Evolutionary conservation across 2,113 vertebrate genomes (phyloP).

Genomic region (Abramis brama): DNA sequence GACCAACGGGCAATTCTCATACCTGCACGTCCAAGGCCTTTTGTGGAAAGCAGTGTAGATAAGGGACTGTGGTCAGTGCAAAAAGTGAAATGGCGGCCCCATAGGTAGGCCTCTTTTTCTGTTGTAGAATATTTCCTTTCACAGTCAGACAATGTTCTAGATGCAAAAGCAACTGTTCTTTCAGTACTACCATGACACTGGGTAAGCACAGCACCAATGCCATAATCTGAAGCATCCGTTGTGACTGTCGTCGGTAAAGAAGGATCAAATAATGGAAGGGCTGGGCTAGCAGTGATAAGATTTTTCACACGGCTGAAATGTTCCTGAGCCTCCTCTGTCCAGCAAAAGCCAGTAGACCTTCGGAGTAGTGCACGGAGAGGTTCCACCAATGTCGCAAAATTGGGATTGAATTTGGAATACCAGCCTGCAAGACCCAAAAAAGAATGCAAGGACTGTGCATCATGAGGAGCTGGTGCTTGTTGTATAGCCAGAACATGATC

Average conservation of each 20-base stretch:
- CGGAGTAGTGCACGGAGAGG: background rate
- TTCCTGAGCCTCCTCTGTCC: background rate
- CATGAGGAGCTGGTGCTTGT: background rate
- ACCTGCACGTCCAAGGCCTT: background rate
- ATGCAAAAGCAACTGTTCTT: conserved; percentile 40
- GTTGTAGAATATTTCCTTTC: background rate
- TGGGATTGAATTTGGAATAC: conserved; percentile 22
- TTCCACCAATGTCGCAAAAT: background rate
- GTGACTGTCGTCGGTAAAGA: background rate
- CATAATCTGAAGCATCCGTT: conserved; percentile 18
- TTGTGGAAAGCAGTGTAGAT: background rate
- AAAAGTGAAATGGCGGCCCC: background rate
- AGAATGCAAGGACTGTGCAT: background rate
- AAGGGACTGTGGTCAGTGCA: background rate
- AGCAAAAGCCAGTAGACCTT: background rate
- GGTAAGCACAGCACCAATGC: too few species aligned
- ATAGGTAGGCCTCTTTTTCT: background rate
- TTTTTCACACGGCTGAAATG: background rate
- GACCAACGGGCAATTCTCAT: background rate
- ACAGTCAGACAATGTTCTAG: background rate
- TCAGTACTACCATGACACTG: conserved; percentile 11
- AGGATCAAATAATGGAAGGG: conserved; percentile 19
- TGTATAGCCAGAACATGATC: background rate
- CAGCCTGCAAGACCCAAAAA: background rate
- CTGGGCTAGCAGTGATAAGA: background rate